These are phyloP conservation scores for Lacerta viridis DNA, from an alignment of 2,797 vertebrate species.

Conservation along the genomic window DNA sequence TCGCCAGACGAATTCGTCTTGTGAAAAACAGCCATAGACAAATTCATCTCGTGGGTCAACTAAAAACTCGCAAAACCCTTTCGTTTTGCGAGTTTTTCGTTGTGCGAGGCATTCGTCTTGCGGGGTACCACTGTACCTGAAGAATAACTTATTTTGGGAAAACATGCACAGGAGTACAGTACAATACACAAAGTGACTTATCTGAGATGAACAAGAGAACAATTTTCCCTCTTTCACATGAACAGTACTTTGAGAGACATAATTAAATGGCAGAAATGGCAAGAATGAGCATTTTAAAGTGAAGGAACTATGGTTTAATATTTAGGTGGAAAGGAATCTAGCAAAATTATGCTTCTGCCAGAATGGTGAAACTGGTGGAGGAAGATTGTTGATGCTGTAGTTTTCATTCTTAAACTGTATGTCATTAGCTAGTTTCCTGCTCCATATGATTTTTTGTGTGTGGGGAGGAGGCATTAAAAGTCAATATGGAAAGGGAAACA, in stretches of 20 bases:
- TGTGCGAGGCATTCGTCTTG: no score
- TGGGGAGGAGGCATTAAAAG: background rate
- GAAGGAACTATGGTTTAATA: background rate
- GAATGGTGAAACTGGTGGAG: background rate
- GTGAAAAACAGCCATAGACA: no score
- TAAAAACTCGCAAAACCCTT: no score
- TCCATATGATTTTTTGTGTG: no score
- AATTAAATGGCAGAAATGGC: background rate
- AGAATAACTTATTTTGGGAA: no score
- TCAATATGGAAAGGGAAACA: background rate
- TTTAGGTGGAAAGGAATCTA: background rate
- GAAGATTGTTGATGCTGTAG: no score
- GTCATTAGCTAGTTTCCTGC: background rate
- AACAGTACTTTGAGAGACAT: no score
- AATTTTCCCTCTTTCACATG: background rate
- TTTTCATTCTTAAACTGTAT: background rate
- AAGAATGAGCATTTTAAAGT: background rate
- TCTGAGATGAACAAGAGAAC: background rate
- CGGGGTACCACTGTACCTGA: no score
- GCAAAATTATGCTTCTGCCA: background rate
- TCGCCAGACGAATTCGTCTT: no score
- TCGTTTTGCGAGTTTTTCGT: no score
- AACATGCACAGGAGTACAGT: background rate
- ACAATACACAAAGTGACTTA: background rate
- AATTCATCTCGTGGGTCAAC: no score